A percentile compares a stretch with the other conserved stretches of the same genome.
phyloP scores from a whole-genome alignment of 2,888 invertebrate species.

The Morpho achilles region DNA sequence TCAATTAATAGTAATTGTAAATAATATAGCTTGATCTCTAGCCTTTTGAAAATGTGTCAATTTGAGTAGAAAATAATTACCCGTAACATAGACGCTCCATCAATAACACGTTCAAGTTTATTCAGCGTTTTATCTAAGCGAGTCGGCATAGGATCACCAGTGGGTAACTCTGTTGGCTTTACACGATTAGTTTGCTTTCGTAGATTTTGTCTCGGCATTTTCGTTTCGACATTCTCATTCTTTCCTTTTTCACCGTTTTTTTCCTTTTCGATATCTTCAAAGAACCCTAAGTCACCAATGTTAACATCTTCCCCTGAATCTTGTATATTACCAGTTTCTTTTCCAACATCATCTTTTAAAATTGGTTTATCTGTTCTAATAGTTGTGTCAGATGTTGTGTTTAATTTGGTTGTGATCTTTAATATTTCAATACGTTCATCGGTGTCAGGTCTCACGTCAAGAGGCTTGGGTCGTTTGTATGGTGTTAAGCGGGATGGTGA shows the following conservation, averaged over 20 bases:
- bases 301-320: slow-evolving; percentile 34
- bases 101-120: slow-evolving; percentile 54
- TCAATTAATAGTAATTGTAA: too few species aligned
- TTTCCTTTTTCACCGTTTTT: slow-evolving; percentile 21
- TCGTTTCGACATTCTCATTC: slow-evolving; percentile 5
- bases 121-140: slow-evolving; percentile 47
- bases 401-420: slow-evolving; percentile 1
- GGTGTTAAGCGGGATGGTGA: slow-evolving; percentile 54
- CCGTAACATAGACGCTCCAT: slow-evolving; percentile 56
- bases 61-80: slow-evolving; percentile 34
- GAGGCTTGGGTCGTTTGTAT: slow-evolving; percentile 40
- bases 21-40: too few species aligned
- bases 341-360: slow-evolving; percentile 36
- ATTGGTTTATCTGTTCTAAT: slow-evolving; percentile 13
- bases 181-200: slow-evolving; percentile 11
- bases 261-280: slow-evolving; percentile 43
- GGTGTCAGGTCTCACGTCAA: slow-evolving; percentile 21
- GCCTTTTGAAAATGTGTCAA: too few species aligned
- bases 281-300: slow-evolving; percentile 48
- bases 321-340: slow-evolving; percentile 13
- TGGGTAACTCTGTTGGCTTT: slow-evolving; percentile 17
- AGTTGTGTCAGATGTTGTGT: slow-evolving; percentile 7
- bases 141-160: slow-evolving; percentile 24
- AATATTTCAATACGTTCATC: slow-evolving; percentile 16
- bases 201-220: slow-evolving; percentile 6